These are phyloP conservation scores for Heliconius sara DNA, from an alignment of 2,888 invertebrate genomes.

Conservation along the genomic window DNA sequence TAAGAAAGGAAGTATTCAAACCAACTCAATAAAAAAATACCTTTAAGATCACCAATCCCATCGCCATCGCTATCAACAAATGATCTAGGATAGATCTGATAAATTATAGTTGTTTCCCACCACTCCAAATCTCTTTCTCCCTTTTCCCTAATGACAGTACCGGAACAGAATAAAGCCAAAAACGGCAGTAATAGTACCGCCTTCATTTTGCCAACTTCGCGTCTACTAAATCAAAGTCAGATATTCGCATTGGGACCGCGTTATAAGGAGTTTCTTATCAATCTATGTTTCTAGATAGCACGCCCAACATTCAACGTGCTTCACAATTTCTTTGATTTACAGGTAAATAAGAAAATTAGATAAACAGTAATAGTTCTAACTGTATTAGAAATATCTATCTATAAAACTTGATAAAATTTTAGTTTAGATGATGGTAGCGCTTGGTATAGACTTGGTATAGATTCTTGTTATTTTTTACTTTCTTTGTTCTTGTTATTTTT, in stretches of 20 bases:
- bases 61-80: constrained; percentile 91
- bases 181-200: constrained; percentile 58
- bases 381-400: not conserved
- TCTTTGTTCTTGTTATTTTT: no score
- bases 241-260: constrained; percentile 32
- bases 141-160: constrained; percentile 51
- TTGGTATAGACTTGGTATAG: not conserved
- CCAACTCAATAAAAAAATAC: constrained; percentile 56
- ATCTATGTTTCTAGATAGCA: constrained; percentile 5
- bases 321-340: not conserved
- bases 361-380: not conserved
- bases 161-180: constrained; percentile 56
- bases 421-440: not conserved
- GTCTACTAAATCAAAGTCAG: constrained; percentile 16
- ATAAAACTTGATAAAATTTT: not conserved
- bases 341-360: not conserved
- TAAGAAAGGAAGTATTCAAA: not conserved
- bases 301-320: not conserved
- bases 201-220: constrained; percentile 55
- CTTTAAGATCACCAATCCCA: constrained; percentile 86
- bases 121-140: constrained; percentile 80
- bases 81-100: constrained; percentile 91
- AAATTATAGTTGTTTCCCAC: constrained; percentile 90
- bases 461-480: no score
- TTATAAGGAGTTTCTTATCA: constrained; percentile 34